phyloP scores from a whole-genome alignment of 2,888 invertebrate species.

The Camponotus fellah region DNA sequence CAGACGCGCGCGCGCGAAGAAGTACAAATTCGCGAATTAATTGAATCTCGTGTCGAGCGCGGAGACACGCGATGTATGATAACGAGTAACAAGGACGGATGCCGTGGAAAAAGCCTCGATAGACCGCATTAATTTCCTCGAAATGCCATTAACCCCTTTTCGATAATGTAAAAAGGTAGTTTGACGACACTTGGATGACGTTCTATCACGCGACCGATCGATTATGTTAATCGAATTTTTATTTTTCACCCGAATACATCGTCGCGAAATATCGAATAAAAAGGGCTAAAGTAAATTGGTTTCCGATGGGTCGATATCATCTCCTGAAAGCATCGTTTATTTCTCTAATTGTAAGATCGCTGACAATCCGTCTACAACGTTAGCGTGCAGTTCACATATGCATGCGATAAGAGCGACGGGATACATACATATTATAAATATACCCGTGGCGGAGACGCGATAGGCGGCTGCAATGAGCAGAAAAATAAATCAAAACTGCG shows the following conservation, averaged over 20 bases:
- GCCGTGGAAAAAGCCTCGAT: not conserved
- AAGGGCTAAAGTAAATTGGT: conserved; percentile 18
- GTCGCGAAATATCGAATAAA: not conserved
- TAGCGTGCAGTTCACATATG: conserved; percentile 26
- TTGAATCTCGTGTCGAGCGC: not conserved
- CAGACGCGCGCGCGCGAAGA: conserved; percentile 11
- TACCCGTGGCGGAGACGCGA: conserved; percentile 39
- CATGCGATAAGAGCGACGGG: conserved; percentile 68
- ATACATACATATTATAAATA: conserved; percentile 41
- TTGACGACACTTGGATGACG: not conserved
- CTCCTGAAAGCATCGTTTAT: conserved; percentile 36
- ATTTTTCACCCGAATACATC: not conserved
- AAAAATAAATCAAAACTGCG: conserved; percentile 71
- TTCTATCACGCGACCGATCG: not conserved
- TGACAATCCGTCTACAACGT: conserved; percentile 23
- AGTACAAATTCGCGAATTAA: conserved; percentile 45
- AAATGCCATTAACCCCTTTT: not conserved
- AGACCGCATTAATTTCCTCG: not conserved
- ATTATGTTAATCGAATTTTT: conserved; percentile 1
- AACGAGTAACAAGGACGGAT: not conserved
- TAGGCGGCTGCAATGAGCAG: conserved; percentile 63
- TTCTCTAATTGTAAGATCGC: conserved; percentile 25
- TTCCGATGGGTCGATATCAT: conserved; percentile 54
- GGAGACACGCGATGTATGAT: not conserved
- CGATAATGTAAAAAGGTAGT: not conserved